These are phyloP conservation scores for Paramacrobiotus metropolitanus DNA, from an alignment of 1,140 invertebrate genomes.

Conservation along the genomic window DNA sequence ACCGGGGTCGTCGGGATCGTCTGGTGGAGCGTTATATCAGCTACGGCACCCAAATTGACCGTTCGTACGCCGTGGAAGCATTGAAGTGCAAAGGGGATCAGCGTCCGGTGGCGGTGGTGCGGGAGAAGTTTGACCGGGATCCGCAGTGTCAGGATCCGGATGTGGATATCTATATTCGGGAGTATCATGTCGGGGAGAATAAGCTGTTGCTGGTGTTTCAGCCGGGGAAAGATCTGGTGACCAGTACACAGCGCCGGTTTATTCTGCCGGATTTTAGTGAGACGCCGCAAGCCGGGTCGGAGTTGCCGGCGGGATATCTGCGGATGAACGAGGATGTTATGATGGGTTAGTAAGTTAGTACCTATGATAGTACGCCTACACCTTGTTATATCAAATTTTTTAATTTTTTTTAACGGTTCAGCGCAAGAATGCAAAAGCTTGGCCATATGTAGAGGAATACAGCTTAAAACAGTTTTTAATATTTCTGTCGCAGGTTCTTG, in stretches of 20 bases:
- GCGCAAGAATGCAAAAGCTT: no score
- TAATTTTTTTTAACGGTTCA: no score
- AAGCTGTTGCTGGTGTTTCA: background rate
- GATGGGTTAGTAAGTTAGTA: background rate
- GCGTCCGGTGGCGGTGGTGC: background rate
- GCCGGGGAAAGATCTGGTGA: background rate
- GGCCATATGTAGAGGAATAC: no score
- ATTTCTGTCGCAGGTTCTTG: no score
- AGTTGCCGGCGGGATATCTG: background rate
- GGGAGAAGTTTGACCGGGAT: background rate
- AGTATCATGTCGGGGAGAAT: background rate
- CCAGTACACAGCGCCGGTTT: background rate
- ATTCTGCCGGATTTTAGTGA: background rate
- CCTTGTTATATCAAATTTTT: no score
- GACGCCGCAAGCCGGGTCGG: background rate
- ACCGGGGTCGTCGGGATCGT: background rate
- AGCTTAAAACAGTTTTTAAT: no score
- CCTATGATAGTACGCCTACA: no score
- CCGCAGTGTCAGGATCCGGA: background rate
- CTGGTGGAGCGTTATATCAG: background rate
- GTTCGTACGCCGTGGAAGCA: background rate
- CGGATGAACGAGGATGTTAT: background rate
- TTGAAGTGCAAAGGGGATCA: background rate
- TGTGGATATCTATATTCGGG: background rate
- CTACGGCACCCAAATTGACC: slow-evolving; percentile 1